phyloP scores from a whole-genome alignment of 2,113 vertebrate genomes.

The Mastomys coucha region DNA sequence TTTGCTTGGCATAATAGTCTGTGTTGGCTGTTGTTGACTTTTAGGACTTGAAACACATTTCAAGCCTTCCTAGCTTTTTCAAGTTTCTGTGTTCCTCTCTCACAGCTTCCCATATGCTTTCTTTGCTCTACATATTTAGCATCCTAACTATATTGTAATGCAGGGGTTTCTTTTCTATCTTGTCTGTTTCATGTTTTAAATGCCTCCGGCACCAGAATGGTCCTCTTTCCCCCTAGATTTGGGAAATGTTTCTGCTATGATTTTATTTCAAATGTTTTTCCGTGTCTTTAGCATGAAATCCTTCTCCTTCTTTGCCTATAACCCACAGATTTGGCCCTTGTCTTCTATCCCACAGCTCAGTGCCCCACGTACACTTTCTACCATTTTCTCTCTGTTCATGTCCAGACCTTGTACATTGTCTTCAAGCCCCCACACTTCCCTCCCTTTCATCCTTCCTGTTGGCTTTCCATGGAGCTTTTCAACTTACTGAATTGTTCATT shows the following conservation, averaged over 20 bases:
- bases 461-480: not conserved
- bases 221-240: not conserved
- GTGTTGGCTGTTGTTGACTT: conserved; percentile 19
- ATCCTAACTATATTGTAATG: not conserved
- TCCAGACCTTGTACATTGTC: not conserved
- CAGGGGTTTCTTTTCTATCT: not conserved
- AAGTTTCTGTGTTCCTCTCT: conserved; percentile 6
- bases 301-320: not conserved
- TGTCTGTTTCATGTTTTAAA: not conserved
- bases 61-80: not conserved
- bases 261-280: not conserved
- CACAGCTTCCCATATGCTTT: not conserved
- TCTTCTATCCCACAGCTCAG: not conserved
- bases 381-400: not conserved
- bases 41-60: not conserved
- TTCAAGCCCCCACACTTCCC: not conserved
- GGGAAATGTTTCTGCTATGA: not conserved
- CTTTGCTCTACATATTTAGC: not conserved
- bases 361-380: not conserved
- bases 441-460: not conserved
- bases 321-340: not conserved
- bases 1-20: conserved; percentile 44
- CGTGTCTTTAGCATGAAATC: not conserved
- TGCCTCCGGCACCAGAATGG: not conserved
- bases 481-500: not conserved